A percentile compares a stretch with the other conserved stretches of the same genome.
Conservation (phyloP, 2,797 vertebrate genomes). For the Menidia menidia region DNA sequence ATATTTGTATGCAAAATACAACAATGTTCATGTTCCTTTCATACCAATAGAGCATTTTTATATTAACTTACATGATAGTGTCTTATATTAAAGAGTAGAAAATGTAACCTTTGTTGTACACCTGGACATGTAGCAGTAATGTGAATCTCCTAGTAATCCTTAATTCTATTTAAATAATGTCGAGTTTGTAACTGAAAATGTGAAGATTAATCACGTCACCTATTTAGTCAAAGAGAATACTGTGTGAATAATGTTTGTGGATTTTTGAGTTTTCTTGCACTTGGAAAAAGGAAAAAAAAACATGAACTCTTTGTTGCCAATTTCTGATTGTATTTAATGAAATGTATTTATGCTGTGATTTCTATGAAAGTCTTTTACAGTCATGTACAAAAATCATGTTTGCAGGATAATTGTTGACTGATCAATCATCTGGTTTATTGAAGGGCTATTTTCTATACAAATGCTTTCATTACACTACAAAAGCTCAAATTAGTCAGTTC, state of each 20-base stretch:
- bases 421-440: not conserved
- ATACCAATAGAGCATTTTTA: constrained; percentile 4
- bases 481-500: not conserved
- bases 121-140: not conserved
- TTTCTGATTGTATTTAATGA: too few relatives aligned
- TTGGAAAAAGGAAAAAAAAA: too few relatives aligned
- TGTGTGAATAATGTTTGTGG: not conserved
- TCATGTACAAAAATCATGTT: not conserved
- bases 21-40: not conserved
- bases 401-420: not conserved
- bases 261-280: not conserved
- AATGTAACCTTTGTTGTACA: not conserved
- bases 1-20: not conserved
- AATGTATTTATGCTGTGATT: too few relatives aligned
- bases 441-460: not conserved
- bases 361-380: not conserved
- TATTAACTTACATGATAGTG: not conserved
- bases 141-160: not conserved
- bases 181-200: too few relatives aligned
- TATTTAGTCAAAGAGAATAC: too few relatives aligned
- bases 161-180: too few relatives aligned
- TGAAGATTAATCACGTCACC: too few relatives aligned
- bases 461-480: not conserved
- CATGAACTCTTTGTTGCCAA: too few relatives aligned
- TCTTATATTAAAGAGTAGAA: not conserved